Evolutionary conservation across 2,797 vertebrate genomes (phyloP).

Genomic region (Triplophysa yarkandensis): DNA sequence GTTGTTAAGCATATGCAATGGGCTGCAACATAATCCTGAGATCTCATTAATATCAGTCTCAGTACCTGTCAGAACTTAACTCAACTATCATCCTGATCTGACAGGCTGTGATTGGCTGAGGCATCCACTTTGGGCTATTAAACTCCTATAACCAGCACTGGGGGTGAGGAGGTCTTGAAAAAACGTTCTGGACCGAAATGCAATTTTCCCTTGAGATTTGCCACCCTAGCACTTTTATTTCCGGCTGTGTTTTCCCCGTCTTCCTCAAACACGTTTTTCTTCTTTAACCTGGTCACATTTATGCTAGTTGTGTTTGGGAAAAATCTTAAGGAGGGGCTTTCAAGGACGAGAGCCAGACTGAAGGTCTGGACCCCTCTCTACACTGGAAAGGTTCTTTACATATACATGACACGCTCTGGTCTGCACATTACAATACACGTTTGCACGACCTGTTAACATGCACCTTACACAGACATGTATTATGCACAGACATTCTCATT

Average conservation of each 20-base stretch:
- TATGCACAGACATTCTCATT: constrained; percentile 32
- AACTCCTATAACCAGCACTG: constrained; percentile 32
- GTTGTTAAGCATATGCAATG: not conserved
- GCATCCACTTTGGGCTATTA: constrained; percentile 45
- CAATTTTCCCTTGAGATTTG: constrained; percentile 45
- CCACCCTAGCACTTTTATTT: constrained; percentile 40
- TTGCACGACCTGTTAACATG: constrained; percentile 30
- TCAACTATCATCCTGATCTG: constrained; percentile 27
- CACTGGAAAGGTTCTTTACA: constrained; percentile 5
- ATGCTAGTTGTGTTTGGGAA: constrained; percentile 14
- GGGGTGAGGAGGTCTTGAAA: constrained; percentile 11
- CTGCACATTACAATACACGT: constrained; percentile 13
- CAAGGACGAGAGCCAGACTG: not conserved
- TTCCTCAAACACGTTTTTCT: not conserved
- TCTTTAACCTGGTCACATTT: not conserved
- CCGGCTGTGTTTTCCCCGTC: constrained; percentile 21
- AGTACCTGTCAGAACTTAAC: constrained; percentile 46
- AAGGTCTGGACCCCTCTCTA: not conserved
- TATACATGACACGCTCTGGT: constrained; percentile 27
- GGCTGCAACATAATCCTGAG: constrained; percentile 3
- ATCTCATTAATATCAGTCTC: constrained; percentile 41
- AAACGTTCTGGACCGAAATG: constrained; percentile 36
- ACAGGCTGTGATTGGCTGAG: constrained; percentile 30
- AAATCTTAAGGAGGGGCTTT: constrained; percentile 31
- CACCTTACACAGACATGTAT: constrained; percentile 31